phyloP scores from a whole-genome alignment of 2,797 vertebrate species.

The Kryptolebias ocellatus region DNA sequence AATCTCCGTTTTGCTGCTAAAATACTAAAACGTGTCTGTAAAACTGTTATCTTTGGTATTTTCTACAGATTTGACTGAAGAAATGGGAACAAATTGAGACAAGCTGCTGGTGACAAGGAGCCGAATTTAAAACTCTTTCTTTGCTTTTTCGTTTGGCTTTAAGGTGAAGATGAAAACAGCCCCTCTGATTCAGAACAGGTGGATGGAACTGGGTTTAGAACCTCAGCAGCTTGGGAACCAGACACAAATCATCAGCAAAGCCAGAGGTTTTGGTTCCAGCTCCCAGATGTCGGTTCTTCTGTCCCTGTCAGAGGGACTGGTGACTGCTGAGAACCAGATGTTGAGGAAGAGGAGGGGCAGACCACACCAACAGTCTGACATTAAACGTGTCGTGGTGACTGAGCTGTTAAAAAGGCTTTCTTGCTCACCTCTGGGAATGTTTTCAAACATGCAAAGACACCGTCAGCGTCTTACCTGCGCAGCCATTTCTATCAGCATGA shows the following conservation, averaged over 20 bases:
- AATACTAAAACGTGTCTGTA: too few species aligned
- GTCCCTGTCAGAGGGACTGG: slow-evolving; percentile 53
- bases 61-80: too few species aligned
- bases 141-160: too few species aligned
- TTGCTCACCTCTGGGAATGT: not conserved
- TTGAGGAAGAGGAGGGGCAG: slow-evolving; percentile 56
- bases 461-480: slow-evolving; percentile 84
- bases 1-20: too few species aligned
- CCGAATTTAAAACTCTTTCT: too few species aligned
- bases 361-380: slow-evolving; percentile 21
- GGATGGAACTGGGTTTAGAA: slow-evolving; percentile 43
- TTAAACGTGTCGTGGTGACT: not conserved
- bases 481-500: slow-evolving; percentile 98
- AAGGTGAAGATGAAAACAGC: slow-evolving; percentile 81
- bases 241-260: slow-evolving; percentile 61
- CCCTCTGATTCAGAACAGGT: slow-evolving; percentile 46
- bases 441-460: not conserved
- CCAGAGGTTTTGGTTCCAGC: slow-evolving; percentile 49
- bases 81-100: too few species aligned
- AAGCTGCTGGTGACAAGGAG: too few species aligned
- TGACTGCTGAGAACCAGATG: slow-evolving; percentile 62
- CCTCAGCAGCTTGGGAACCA: slow-evolving; percentile 19
- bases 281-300: slow-evolving; percentile 57
- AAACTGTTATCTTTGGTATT: too few species aligned
- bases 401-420: not conserved